Evolutionary conservation across 2,888 invertebrate genomes (phyloP).

Genomic region (Myopa tessellatipennis): DNA sequence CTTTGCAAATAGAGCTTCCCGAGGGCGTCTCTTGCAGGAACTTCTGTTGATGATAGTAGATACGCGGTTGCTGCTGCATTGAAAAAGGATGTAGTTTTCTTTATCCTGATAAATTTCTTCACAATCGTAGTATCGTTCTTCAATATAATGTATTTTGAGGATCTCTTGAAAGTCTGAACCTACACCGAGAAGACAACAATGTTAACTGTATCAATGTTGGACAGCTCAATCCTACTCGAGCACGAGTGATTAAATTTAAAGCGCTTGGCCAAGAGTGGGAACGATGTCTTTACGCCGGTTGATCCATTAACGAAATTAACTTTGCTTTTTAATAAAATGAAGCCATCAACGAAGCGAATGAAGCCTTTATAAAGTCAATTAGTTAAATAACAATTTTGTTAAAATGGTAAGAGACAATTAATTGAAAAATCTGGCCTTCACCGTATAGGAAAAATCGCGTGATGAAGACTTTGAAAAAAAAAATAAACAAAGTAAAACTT

Average conservation of each 20-base stretch:
- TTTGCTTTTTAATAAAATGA: neutral
- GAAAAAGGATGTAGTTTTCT: neutral
- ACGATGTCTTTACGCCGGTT: neutral
- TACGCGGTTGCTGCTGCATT: constrained; percentile 38
- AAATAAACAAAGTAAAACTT: no score
- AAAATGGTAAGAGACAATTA: no score
- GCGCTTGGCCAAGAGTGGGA: neutral
- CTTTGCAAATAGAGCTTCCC: constrained; percentile 53
- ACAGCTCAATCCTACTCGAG: neutral
- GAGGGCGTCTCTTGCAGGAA: constrained; percentile 45
- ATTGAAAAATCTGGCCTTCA: no score
- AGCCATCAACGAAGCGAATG: no score
- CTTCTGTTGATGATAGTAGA: constrained; percentile 44
- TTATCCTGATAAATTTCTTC: neutral
- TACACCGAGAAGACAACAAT: neutral
- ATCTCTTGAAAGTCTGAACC: neutral
- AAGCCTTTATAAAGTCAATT: no score
- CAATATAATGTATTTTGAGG: neutral
- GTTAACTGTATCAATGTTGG: neutral
- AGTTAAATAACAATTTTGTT: no score
- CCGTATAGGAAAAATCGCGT: no score
- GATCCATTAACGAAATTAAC: neutral
- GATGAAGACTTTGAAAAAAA: no score
- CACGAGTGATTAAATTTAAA: constrained; percentile 29
- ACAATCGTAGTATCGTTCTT: no score